Base-by-base conservation (phyloP, 35 echinoderm and acorn worm genomes). In the Apostichopus japonicus region DNA sequence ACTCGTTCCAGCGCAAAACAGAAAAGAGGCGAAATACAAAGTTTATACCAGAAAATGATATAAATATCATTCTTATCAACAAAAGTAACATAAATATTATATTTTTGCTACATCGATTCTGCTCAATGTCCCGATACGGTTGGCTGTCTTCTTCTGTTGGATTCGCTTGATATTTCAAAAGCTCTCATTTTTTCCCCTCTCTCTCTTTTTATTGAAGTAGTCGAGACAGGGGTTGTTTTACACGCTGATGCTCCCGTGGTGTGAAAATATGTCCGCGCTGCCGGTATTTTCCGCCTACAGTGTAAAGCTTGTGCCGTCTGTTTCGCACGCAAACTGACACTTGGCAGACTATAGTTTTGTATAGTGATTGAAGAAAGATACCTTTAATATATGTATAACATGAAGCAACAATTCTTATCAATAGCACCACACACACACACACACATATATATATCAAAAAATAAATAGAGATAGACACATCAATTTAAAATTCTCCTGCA, bases 261-360 rank as follows among this genome's bases (percentile, higher is more conserved):
- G 81, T 84, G 81, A 84, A 84, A 84, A 84, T 84, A 57, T 84
- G 81, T 84, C 81, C 81, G 81, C 23, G 15, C 57, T 57, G 54
- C 81, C 81, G 81, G 19, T 84, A 75, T 84, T 84, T 84, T 58
- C 81, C 81, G 81, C 81, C 81, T 54, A 84, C 54, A 57, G 81
- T 84, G 81, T 84, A 84, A 22, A 58, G 21, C 81, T 84, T 24
- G 81, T 55, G n/a, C 56, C 81, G 81, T 84, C 54, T 84, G 16
- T 84, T 54, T 84, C 54, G 54, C 81, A 57, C 19, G 81, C 81
- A 23, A 57, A 23, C 53, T 84, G 81, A 84, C 54, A 58, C 53
- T 23, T 75, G 71, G 71, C 71, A 75, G 71, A 75, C 71, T 75
- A 44, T 44, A 44, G 33, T 44, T 44, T 44, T 4, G 71, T 19